phyloP scores from a whole-genome alignment of 2,797 vertebrate genomes.

The Lepus townsendii region DNA sequence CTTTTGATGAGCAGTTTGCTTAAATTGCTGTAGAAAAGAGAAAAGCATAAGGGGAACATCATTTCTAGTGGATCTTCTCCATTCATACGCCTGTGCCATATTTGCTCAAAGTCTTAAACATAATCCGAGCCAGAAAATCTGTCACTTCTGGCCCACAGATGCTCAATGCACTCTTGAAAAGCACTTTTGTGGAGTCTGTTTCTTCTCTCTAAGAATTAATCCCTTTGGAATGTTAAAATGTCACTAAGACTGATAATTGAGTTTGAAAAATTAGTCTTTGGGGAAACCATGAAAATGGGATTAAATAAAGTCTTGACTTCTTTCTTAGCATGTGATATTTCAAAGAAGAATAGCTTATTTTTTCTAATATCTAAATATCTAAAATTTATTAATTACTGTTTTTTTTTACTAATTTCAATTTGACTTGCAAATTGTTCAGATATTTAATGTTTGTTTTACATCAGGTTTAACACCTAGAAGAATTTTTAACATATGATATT shows the following conservation, averaged over 20 bases:
- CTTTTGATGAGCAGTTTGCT: conserved; percentile 1
- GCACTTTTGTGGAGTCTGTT: background rate
- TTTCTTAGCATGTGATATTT: background rate
- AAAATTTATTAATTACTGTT: background rate
- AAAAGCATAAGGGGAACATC: conserved; percentile 34
- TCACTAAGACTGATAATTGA: conserved; percentile 25
- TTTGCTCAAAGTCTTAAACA: conserved; percentile 52
- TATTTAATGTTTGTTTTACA: background rate
- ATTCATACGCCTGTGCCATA: conserved; percentile 56
- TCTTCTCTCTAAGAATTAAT: conserved; percentile 14
- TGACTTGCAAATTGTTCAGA: background rate
- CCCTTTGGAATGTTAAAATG: conserved; percentile 38
- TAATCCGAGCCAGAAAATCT: conserved; percentile 54
- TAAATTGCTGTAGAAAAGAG: conserved; percentile 44
- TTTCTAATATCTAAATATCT: conserved; percentile 3
- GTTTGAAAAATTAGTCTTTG: conserved; percentile 49
- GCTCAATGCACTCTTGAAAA: conserved; percentile 19
- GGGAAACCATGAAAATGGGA: conserved; percentile 33
- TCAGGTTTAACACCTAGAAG: background rate
- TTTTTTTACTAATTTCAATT: conserved; percentile 46
- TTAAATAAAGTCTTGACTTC: conserved; percentile 18
- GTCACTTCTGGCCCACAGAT: background rate
- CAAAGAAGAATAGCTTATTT: conserved; percentile 27
- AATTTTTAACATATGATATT: background rate
- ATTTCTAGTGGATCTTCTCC: conserved; percentile 54